Conservation (phyloP, 2,797 vertebrate genomes). For the Taeniopygia guttata region DNA sequence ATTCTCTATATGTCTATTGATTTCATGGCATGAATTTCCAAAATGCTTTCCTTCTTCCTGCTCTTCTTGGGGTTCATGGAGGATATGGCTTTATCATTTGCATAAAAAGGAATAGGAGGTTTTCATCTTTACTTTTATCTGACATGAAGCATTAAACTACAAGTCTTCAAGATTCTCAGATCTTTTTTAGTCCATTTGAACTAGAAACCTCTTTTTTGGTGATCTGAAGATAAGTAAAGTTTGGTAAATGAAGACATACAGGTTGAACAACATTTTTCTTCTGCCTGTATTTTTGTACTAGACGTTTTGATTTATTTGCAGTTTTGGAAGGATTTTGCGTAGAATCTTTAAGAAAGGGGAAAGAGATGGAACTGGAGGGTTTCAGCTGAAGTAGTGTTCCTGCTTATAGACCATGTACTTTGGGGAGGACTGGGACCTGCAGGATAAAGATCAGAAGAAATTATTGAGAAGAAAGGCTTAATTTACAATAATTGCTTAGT, state of each 20-base stretch:
- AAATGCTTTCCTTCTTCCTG: neutral
- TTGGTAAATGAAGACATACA: neutral
- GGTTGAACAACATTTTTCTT: neutral
- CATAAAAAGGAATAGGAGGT: neutral
- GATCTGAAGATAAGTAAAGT: neutral
- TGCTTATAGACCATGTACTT: neutral
- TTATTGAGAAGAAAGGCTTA: neutral
- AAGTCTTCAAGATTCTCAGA: neutral
- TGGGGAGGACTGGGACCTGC: neutral
- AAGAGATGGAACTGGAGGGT: neutral
- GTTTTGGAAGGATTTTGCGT: neutral
- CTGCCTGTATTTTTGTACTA: neutral
- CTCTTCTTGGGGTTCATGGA: neutral
- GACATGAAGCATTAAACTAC: neutral
- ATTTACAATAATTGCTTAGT: neutral
- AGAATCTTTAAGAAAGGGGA: neutral
- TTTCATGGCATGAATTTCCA: neutral
- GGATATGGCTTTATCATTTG: neutral
- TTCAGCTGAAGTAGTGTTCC: neutral
- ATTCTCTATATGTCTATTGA: neutral
- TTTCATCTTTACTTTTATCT: slow-evolving; percentile 43
- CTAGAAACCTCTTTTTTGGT: slow-evolving; percentile 23
- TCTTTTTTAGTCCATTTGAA: slow-evolving; percentile 47
- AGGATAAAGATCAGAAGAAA: neutral
- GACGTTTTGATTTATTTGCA: neutral